phyloP scores from a whole-genome alignment of 2,113 vertebrate genomes.

The western clawed frog (Xenopus tropicalis) region DNA sequence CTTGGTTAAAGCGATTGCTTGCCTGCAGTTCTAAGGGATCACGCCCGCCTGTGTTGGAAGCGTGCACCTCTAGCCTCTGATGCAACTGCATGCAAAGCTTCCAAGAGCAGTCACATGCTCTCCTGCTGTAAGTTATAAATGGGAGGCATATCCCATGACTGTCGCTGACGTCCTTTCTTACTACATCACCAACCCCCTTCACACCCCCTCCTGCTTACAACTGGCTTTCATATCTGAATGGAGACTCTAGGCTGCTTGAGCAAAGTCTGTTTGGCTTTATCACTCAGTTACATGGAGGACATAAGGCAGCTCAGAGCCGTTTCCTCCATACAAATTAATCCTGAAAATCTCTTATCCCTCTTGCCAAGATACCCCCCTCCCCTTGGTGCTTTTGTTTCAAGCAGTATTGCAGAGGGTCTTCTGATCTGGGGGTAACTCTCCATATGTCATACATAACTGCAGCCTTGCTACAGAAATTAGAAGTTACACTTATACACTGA shows the following conservation, averaged over 20 bases:
- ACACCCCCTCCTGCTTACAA: slow-evolving; percentile 52
- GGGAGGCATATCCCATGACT: slow-evolving; percentile 51
- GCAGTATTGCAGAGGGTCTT: not conserved
- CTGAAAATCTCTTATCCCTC: not conserved
- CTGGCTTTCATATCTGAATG: slow-evolving; percentile 51
- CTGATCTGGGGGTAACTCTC: not conserved
- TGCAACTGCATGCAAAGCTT: slow-evolving; percentile 64
- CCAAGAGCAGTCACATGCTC: slow-evolving; percentile 61
- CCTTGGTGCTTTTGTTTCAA: not conserved
- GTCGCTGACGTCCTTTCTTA: slow-evolving; percentile 55
- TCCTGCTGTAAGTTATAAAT: slow-evolving; percentile 53
- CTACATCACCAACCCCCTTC: slow-evolving; percentile 51
- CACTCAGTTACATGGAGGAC: slow-evolving; percentile 16
- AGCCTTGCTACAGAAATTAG: too few relatives aligned
- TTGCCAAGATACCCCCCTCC: not conserved
- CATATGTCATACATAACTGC: too few relatives aligned
- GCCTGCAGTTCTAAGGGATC: too few relatives aligned
- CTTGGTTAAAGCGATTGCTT: too few relatives aligned
- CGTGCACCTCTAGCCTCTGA: slow-evolving; percentile 63
- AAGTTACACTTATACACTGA: too few relatives aligned
- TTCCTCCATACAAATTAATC: slow-evolving; percentile 6
- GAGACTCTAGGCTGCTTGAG: slow-evolving; percentile 34
- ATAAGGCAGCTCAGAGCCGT: slow-evolving; percentile 2
- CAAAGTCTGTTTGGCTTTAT: slow-evolving; percentile 26
- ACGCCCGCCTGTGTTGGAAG: not conserved